Conservation (phyloP, 2,888 invertebrate genomes). For the Athalia cordata region DNA sequence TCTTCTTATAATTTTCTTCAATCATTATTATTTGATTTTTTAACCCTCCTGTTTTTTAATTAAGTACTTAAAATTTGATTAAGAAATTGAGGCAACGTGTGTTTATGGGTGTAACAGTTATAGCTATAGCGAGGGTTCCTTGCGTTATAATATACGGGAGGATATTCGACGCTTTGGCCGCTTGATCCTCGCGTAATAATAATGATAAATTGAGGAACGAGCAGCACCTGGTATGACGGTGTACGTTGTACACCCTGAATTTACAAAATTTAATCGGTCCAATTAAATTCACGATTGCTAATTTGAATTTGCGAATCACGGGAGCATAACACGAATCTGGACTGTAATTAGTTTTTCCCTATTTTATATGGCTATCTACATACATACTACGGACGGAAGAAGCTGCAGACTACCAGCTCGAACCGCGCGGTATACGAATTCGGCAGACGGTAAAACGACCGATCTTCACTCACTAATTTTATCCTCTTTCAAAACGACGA, state of each 20-base stretch:
- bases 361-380: slow-evolving; percentile 4
- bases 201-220: slow-evolving; percentile 14
- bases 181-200: neutral
- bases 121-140: too few species aligned
- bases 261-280: slow-evolving; percentile 23
- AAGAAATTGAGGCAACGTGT: too few species aligned
- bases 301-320: slow-evolving; percentile 39
- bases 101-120: too few species aligned
- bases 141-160: too few species aligned
- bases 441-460: slow-evolving; percentile 5
- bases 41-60: too few species aligned
- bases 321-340: slow-evolving; percentile 23
- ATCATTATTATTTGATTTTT: too few species aligned
- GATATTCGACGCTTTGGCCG: too few species aligned
- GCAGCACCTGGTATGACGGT: neutral
- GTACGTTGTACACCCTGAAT: neutral
- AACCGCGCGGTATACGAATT: too few species aligned
- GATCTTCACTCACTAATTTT: slow-evolving; percentile 1
- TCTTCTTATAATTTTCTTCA: too few species aligned
- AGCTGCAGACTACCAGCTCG: too few species aligned
- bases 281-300: slow-evolving; percentile 40
- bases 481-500: neutral
- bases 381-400: neutral
- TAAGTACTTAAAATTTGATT: too few species aligned
- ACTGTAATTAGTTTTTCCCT: slow-evolving; percentile 28